A percentile compares a stretch with the other conserved stretches of the same genome.
These are phyloP conservation scores for Chascanopsetta lugubris DNA, from an alignment of 2,113 vertebrate species.

Conservation along the genomic window DNA sequence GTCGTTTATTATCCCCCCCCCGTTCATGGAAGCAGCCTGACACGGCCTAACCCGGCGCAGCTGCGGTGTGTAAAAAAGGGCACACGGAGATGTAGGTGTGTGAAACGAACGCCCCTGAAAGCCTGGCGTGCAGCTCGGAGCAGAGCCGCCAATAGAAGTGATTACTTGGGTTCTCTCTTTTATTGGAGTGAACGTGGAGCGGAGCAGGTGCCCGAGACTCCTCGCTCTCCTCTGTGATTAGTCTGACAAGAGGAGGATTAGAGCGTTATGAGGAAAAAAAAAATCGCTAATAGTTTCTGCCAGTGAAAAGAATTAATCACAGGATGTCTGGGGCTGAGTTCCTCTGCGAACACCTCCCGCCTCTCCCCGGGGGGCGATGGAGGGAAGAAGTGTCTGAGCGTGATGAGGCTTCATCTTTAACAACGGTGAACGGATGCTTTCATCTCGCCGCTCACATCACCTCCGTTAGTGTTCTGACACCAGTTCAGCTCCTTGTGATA, in stretches of 20 bases:
- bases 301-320: conserved; percentile 45
- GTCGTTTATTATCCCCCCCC: not conserved
- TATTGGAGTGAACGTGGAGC: conserved; percentile 12
- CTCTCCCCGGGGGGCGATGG: conserved; percentile 20
- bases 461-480: not conserved
- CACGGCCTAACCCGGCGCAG: not conserved
- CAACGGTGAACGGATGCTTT: conserved; percentile 3
- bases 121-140: not conserved
- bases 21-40: too few relatives aligned
- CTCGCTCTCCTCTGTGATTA: conserved; percentile 24
- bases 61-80: not conserved
- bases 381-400: not conserved
- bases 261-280: conserved; percentile 21
- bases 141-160: conserved; percentile 11
- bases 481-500: too few relatives aligned
- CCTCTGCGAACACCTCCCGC: not conserved
- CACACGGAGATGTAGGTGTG: not conserved
- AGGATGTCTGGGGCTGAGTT: conserved; percentile 7
- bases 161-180: conserved; percentile 21
- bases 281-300: conserved; percentile 8
- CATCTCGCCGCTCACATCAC: not conserved
- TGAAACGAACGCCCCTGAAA: conserved; percentile 7
- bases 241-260: conserved; percentile 25
- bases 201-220: conserved; percentile 38
- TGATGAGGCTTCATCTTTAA: not conserved